Base-by-base conservation (phyloP, 2,113 vertebrate species). In the Opisthocomus hoazin region DNA sequence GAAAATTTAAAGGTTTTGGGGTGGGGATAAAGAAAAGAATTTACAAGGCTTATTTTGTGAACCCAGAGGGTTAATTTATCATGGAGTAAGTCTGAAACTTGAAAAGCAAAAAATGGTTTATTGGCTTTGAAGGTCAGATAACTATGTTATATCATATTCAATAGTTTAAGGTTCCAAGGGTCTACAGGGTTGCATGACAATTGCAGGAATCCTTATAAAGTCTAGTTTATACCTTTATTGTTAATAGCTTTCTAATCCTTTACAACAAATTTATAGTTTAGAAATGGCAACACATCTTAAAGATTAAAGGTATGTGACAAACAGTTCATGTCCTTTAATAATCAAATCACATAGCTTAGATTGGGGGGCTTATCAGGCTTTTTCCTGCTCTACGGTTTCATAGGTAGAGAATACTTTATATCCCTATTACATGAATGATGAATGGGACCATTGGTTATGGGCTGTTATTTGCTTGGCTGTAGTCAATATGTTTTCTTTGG, bases 401-500 rank as follows among this genome's bases (percentile, higher is more conserved):
- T 96, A 97, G 97, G 97, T 98, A 97, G 97, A 96, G 97, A 97
- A 98, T 97, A 98, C 97, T 98, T 98, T 98, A 97, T 98, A 98
- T 96, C 97, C 97, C 98, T 98, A 98, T 98, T 98, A 98, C 97
- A 95, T 97, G 97, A 97, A 98, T 98, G 98, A 98, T 98, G 98
- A 98, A 98, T 98, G 97, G 96, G 96, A 89, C 95, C 93, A 81
- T 97, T 97, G 98, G 95, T 97, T 98, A 98, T 97, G 95, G 97
- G 97, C 98, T 98, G 98, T 98, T 98, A 98, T 98, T 98, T 98
- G 98, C 98, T 97, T 98, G 98, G 98, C 97, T 98, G 96, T 98
- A 98, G 98, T 98, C 98, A 98, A 98, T 98, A 98, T 98, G 98
- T 98, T 98, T 98, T 98, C 98, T 98, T 98, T 98, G 98, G 98